Conservation (phyloP, 2,888 invertebrate genomes). For the Eurois occulta region DNA sequence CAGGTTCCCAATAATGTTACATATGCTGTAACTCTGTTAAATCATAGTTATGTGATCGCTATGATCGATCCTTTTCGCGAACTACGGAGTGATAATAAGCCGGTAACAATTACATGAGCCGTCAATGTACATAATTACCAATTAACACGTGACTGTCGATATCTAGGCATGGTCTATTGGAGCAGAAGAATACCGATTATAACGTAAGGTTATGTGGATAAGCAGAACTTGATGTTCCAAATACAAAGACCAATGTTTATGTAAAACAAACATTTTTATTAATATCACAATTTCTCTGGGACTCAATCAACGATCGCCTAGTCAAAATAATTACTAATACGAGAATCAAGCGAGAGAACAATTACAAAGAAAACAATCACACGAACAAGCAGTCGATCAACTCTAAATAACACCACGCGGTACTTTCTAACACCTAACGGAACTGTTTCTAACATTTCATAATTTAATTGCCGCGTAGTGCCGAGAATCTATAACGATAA, state of each 20-base stretch:
- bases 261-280: constrained; percentile 86
- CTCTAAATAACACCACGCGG: constrained; percentile 63
- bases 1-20: constrained; percentile 28
- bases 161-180: constrained; percentile 49
- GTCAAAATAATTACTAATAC: constrained; percentile 74
- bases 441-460: constrained; percentile 64
- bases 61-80: constrained; percentile 40
- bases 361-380: constrained; percentile 71
- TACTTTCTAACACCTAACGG: constrained; percentile 71
- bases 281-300: constrained; percentile 90
- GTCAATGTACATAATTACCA: constrained; percentile 64
- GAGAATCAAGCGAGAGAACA: constrained; percentile 77
- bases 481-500: constrained; percentile 56
- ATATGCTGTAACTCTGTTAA: constrained; percentile 53
- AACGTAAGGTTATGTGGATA: constrained; percentile 13
- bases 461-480: constrained; percentile 65
- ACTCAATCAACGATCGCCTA: constrained; percentile 77
- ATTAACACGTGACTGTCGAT: constrained; percentile 37
- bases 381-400: constrained; percentile 69
- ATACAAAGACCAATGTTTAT: constrained; percentile 58
- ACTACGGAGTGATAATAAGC: constrained; percentile 66
- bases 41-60: constrained; percentile 45
- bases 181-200: constrained; percentile 45
- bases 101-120: constrained; percentile 65
- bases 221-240: constrained; percentile 14